Base-by-base conservation (phyloP, 2,888 invertebrate species). In the Sesia bembeciformis region DNA sequence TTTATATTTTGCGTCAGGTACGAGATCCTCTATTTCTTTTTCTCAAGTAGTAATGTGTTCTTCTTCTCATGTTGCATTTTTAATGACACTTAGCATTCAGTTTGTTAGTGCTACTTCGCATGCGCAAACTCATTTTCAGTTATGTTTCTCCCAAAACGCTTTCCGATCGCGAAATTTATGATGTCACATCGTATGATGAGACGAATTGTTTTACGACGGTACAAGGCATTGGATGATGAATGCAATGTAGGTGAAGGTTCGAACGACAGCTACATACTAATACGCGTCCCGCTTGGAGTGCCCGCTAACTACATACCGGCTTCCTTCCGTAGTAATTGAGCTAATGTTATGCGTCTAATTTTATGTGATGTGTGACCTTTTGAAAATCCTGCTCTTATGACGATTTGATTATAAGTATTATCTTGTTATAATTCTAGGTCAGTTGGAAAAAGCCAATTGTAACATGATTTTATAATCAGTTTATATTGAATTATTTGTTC, bases 231-330 rank as follows among this genome's bases (percentile, higher is more conserved):
- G 38, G 8, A 50, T 50, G 50, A 50, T 50, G 50, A 39, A 39
- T 7, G 50, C 40, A 39, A 52, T 52, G 49, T 80, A 60, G 81
- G 81, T 80, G 76, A 81, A 81, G 81, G 81, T 56, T 60, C 62
- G 46, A 39, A 73, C 74, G 64, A 41, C 58, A 40, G 49, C 41
- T 60, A 72, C 78, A 78, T 80, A 78, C 74, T 72, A 73, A 67
- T 61, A 62, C 53, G 55, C 55, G 58, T 60, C 60, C 58, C 50
- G 51, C 49, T 53, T 40, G 52, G 42, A 23, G 39, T 7, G 3
- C 39, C 40, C 43, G 3, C 39, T 43, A 7, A 4, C 54, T 46
- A n/a, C 39, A 40, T 54, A 39, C 49, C 5, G 51, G 59, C 63
- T 67, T 70, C 70, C 70, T 70, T 68, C 69, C 70, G 63, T 49